Conservation (phyloP, 2,888 invertebrate species). For the Drosophila helvetica region DNA sequence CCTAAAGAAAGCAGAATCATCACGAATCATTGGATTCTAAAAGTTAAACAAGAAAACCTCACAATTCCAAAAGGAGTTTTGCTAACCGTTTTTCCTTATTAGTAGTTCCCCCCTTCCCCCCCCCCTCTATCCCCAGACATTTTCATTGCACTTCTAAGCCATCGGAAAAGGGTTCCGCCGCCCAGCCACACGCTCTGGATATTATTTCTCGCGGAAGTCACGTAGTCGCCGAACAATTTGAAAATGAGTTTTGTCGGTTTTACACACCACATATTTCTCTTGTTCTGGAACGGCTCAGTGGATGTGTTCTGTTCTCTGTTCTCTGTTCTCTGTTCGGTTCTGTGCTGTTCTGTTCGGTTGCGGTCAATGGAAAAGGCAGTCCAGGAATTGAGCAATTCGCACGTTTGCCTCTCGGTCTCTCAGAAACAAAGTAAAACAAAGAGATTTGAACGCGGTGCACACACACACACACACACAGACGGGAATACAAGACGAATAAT, state of each 20-base stretch:
- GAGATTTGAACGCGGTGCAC: conserved; percentile 51
- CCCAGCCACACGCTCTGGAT: conserved; percentile 26
- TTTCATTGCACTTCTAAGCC: conserved; percentile 28
- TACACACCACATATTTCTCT: conserved; percentile 57
- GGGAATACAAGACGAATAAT: conserved; percentile 47
- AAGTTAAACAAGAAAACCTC: not conserved
- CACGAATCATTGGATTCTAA: conserved; percentile 10
- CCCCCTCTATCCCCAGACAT: conserved; percentile 6
- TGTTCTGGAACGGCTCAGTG: conserved; percentile 30
- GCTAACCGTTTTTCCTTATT: conserved; percentile 40
- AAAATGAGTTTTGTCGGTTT: conserved; percentile 80
- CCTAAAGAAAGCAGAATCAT: not conserved
- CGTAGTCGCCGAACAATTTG: conserved; percentile 74
- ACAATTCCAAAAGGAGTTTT: conserved; percentile 2
- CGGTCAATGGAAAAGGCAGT: conserved; percentile 70
- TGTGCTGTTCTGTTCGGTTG: conserved; percentile 52
- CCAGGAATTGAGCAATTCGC: conserved; percentile 76
- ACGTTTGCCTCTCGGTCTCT: conserved; percentile 61
- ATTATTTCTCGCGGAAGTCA: conserved; percentile 73
- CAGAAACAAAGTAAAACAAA: conserved; percentile 72
- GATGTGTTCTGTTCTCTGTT: not conserved
- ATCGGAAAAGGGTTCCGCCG: conserved; percentile 35
- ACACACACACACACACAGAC: too few species aligned
- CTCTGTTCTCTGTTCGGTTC: conserved; percentile 41
- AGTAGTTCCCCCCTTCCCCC: conserved; percentile 13